Base-by-base conservation (phyloP, 2,113 vertebrate species). In the Oxygymnocypris stewartii region DNA sequence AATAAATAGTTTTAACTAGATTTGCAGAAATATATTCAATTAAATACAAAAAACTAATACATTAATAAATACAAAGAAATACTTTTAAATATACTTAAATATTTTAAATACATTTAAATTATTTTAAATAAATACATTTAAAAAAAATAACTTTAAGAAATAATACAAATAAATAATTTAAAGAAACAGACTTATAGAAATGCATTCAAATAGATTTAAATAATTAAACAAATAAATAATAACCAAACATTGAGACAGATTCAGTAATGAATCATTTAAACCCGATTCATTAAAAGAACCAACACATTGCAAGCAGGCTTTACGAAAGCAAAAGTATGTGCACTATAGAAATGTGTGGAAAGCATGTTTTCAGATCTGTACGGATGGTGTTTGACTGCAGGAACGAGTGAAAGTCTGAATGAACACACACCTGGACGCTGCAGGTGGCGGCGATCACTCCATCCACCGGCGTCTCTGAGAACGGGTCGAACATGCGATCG, bases 361-460 rank as follows among this genome's bases (percentile, higher is more conserved):
- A n/a, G n/a, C n/a, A n/a, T n/a, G 28, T 31, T 31, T 31, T 54
- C 31, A 4, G 1, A 35, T 8, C 6, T 37, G 67, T 71, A 9
- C 67, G 20, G 35, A 37, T 18, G 20, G 18, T 35, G 3, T 28
- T 10, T 13, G 35, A 11, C 2, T 1, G 7, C 31, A 40, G 31
- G 14, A 28, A 69, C 0, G 1, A 10, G 8, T 37, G 5, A 6
- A 49, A 44, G 51, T 0, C 18, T 28, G 11, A 84, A 44, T 42
- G n/a, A 1, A 18, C 8, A 74, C 84, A 86, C 90, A 97, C 96
- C 96, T 97, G 95, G 1, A 97, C 96, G 35, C 96, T 97, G 89
- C 96, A 97, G 0, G 95, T 96, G 83, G 96, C 96, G 88, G 96
- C 96, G 89, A 97, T 97, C 0, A 97, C 96, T 44, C 96, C 96